phyloP scores from a whole-genome alignment of 2,888 invertebrate species.

The Strigamia crassipes region DNA sequence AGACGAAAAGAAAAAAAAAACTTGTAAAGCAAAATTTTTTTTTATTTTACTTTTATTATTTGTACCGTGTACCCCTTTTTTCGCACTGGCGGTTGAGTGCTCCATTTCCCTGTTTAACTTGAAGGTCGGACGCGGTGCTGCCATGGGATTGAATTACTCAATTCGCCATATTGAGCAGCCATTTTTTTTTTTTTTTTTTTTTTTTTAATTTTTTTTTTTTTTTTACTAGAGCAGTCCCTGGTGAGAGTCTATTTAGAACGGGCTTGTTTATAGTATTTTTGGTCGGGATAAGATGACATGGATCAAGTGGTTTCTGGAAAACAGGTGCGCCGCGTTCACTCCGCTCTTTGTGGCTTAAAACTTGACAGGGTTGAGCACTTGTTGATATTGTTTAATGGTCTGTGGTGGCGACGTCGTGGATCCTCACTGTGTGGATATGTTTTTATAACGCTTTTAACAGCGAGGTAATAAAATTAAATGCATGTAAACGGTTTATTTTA shows the following conservation, averaged over 20 bases:
- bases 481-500: neutral
- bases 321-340: slow-evolving; percentile 8
- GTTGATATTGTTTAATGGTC: neutral
- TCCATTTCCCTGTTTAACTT: slow-evolving; percentile 39
- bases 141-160: slow-evolving; percentile 12
- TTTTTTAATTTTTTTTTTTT: no score
- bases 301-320: slow-evolving; percentile 12
- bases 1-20: slow-evolving; percentile 1
- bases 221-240: slow-evolving; percentile 2
- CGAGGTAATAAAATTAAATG: neutral
- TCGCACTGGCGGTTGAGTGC: neutral
- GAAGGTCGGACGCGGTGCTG: neutral
- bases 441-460: neutral
- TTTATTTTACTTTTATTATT: neutral
- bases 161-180: slow-evolving; percentile 6
- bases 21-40: neutral
- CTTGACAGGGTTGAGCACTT: neutral
- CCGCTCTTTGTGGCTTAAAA: neutral
- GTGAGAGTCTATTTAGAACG: slow-evolving; percentile 13
- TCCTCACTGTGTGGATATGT: neutral
- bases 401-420: neutral
- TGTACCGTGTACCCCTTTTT: neutral
- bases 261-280: neutral
- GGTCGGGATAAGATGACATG: neutral
- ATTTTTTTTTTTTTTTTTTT: no score